phyloP scores from a whole-genome alignment of 2,888 invertebrate genomes.

The Polydrusus pterygomalis region DNA sequence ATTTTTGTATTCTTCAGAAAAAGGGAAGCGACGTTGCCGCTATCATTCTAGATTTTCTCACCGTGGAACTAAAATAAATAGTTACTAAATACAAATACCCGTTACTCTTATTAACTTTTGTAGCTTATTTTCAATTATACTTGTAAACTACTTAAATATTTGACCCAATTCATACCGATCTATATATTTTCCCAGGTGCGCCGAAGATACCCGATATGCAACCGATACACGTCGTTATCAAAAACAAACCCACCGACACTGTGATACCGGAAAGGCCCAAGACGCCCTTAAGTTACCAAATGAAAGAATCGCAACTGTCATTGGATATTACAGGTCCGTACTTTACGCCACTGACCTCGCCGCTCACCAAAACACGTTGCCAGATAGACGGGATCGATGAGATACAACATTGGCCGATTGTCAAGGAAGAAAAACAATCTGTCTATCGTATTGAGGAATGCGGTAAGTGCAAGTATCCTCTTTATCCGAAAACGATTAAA shows the following conservation, averaged over 20 bases:
- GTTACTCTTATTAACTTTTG: too few species aligned
- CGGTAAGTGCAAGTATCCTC: neutral
- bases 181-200: neutral
- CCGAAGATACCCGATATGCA: neutral
- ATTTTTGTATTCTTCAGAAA: too few species aligned
- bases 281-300: neutral
- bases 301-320: neutral
- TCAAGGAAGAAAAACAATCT: slow-evolving; percentile 7
- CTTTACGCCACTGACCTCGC: slow-evolving; percentile 30
- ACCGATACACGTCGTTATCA: neutral
- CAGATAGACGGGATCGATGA: neutral
- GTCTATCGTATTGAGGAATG: neutral
- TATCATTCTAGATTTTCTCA: too few species aligned
- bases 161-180: too few species aligned
- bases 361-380: slow-evolving; percentile 4
- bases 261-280: neutral
- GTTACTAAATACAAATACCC: too few species aligned
- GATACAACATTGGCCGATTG: neutral
- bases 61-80: too few species aligned
- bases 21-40: too few species aligned
- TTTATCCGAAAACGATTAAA: neutral
- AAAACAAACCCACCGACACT: neutral
- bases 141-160: too few species aligned
- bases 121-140: too few species aligned
- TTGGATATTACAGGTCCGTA: slow-evolving; percentile 17